Base-by-base conservation (phyloP, 2,888 invertebrate species). In the Apotomis betuletana region DNA sequence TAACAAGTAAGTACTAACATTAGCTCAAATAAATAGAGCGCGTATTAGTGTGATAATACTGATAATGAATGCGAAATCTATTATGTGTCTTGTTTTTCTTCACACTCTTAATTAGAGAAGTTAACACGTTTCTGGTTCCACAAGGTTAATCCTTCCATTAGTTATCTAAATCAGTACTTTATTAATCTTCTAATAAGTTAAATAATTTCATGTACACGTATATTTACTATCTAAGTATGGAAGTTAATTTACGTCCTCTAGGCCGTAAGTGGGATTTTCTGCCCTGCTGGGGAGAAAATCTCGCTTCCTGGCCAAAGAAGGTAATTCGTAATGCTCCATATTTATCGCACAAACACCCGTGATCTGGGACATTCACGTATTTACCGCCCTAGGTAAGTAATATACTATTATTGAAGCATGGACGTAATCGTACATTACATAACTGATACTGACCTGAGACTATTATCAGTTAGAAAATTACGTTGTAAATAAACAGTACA, bases 101-200 rank as follows among this genome's bases (percentile, higher is more conserved):
- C 27, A 54, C 15, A 15, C 12, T 64, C 54, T 41, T 64, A 64
- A 54, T 64, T 63, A 4, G 5, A 27, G 12, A 15, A 64, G 15
- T 44, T 55, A 64, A 44, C 64, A 54, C 54, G 55, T 41, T 64
- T 15, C 49, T 12, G 44, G 6, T 38, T 13, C 15, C 44, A 44
- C 54, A 41, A 15, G 15, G 52, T n/a, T 52, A 52, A 44, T n/a
- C 15, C 13, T 5, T 51, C 13, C 4, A 62, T 62, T 13, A 38
- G 51, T 51, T 52, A 51, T 54, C 60, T 60, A 46, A 44, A 10
- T 63, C 63, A 63, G 63, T 63, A 63, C 63, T 63, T 54, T 38
- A 36, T 63, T 52, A 38, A 4, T 54, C 13, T 63, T 52, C 38
- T 63, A 62, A 38, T 58, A 58, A 38, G 2, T 12, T 12, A 38